Base-by-base conservation (phyloP, 2,888 invertebrate genomes). In the Phrixothrix hirtus region DNA sequence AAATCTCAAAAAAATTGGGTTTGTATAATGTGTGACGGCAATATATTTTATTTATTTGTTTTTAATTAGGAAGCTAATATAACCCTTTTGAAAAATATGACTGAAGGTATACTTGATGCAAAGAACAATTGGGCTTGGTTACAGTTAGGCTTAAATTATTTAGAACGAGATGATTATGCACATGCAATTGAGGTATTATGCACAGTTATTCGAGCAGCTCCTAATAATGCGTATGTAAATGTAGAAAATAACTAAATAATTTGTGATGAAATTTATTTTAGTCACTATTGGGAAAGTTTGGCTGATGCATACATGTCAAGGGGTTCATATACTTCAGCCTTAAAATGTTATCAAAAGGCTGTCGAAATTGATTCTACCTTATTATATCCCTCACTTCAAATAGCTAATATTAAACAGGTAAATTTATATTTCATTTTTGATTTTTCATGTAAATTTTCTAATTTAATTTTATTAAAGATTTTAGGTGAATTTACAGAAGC, bases 301-400 rank as follows among this genome's bases (percentile, higher is more conserved):
- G 95, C 89, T 27, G 95, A 95, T 79, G 91, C 93, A 0, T 95
- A 95, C 74, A 83, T 86, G 65, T 83, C 84, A n/a, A 80, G 93
- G 61, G 95, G 95, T 1, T 92, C 95, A n/a, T 89, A 86, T 69
- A 87, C 86, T 34, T 91, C 95, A 4, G 91, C 95, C n/a, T 77
- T 93, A 49, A 89, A 88, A 71, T 92, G 92, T 25, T 95, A 92
- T 73, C 84, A 87, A 59, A 87, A 86, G 77, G 88, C 88, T 9
- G 79, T 86, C 34, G 83, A 86, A 68, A 73, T 92, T 50, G 80
- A 83, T 59, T 78, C 84, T 6, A 77, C 73, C 13, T 83, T 85
- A 63, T 72, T 83, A 13, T 91, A 92, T 74, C 84, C 91, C 2
- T 79, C 84, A 61, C 81, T 89, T 44, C 89, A 89, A 77, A 83